Evolutionary conservation across 2,113 vertebrate genomes (phyloP), one percentile per base, ranked within the genome.

Genomic region (Pyxicephalus adspersus): DNA sequence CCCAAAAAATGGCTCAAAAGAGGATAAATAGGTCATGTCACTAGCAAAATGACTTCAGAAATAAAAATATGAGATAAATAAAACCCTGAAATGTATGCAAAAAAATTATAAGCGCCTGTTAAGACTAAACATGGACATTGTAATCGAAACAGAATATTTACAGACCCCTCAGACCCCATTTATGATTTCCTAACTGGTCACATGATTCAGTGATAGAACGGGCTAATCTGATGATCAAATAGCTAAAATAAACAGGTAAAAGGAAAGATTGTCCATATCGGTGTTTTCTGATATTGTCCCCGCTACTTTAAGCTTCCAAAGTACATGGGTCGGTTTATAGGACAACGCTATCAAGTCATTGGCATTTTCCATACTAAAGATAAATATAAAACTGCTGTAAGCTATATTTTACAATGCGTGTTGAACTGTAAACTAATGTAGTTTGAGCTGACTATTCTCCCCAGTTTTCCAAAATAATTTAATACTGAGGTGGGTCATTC

Each of bases 391-490:
- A 67, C 76, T 86, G 84, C 88, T 92, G 0, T 74, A 91, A 85
- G 87, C 80, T 88, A 76, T 93, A 93, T 91, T 90, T 91, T 92
- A 94, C 92, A 93, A 88, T 22, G 85, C 87, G 89, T 90, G 89
- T 90, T 88, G 90, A 90, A 91, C 86, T 92, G 92, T 93, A 94
- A 94, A 94, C 90, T 89, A 89, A 92, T 87, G 87, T 90, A 90
- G 88, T 92, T 90, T 89, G 89, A 93, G 91, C 89, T 90, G 89
- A 86, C 88, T 84, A 67, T 88, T 89, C 86, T 90, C 86, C 90
- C 91, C 90, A 90, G 91, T 85, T 88, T 87, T 88, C 90, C 85
- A 91, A 89, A 92, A 90, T 79, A 76, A 83, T 85, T 88, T 89
- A 90, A 80, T 76, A 89, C 90, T 85, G 87, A 87, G 90, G 89